Evolutionary conservation across 2,888 invertebrate species (phyloP).

Genomic region (Tupiocoris notatus): DNA sequence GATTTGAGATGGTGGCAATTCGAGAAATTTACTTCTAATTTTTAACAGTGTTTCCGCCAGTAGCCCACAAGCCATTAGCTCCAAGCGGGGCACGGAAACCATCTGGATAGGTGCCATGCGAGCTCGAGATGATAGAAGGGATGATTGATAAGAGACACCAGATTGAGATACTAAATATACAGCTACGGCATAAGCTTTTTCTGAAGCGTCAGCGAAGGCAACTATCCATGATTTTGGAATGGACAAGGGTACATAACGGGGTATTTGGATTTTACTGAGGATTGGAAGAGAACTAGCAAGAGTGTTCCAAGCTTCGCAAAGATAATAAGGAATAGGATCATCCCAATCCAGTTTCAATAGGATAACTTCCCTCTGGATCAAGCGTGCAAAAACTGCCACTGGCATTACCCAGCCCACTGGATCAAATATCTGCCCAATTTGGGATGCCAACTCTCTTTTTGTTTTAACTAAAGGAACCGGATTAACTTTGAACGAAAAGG

Average conservation of each 20-base stretch:
- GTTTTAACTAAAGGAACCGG: background rate
- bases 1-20: background rate
- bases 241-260: background rate
- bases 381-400: background rate
- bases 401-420: conserved; percentile 3
- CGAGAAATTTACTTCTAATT: background rate
- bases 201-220: no score
- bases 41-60: background rate
- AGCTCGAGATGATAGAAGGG: background rate
- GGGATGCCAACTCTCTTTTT: conserved; percentile 16
- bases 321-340: background rate
- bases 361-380: background rate
- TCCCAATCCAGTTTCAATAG: conserved; percentile 18
- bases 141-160: no score
- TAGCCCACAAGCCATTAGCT: background rate
- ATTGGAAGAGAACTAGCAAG: background rate
- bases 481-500: background rate
- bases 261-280: background rate
- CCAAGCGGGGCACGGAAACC: background rate
- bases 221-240: background rate
- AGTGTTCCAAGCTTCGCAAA: background rate
- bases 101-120: background rate
- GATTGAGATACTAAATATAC: background rate
- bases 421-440: conserved; percentile 22
- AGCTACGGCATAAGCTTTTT: conserved; percentile 8